Evolutionary conservation across 2,113 vertebrate genomes (phyloP).

Genomic region (Phoxinus phoxinus): DNA sequence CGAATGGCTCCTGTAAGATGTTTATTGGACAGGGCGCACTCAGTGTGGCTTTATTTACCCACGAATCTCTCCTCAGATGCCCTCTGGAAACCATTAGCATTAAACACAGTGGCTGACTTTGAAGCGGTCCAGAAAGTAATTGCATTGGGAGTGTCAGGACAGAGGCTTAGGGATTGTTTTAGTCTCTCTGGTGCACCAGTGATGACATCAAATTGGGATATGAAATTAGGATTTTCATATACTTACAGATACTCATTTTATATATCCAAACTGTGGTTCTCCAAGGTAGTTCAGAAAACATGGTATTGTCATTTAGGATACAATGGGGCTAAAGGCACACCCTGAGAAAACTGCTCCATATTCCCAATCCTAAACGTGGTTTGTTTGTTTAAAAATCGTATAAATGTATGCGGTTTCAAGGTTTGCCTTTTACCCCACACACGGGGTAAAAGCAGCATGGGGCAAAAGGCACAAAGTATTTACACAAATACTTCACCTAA

Average conservation of each 20-base stretch:
- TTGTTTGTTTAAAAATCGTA: no score
- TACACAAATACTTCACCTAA: no score
- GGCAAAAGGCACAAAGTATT: no score
- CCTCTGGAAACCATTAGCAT: slow-evolving; percentile 26
- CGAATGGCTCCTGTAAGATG: slow-evolving; percentile 20
- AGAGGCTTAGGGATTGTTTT: background rate
- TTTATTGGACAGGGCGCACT: slow-evolving; percentile 30
- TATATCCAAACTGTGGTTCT: background rate
- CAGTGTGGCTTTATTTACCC: slow-evolving; percentile 16
- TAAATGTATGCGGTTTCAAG: no score
- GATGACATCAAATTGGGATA: background rate
- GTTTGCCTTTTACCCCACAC: no score
- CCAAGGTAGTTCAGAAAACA: background rate
- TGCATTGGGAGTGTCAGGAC: background rate
- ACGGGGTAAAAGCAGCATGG: no score
- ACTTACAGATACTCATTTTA: background rate
- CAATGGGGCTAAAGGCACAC: no score
- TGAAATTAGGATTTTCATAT: background rate
- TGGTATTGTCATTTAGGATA: background rate
- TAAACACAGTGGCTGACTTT: slow-evolving; percentile 26
- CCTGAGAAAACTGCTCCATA: no score
- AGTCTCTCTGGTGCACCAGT: background rate
- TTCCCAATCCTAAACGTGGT: no score
- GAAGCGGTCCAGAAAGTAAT: slow-evolving; percentile 19
- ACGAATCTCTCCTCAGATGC: slow-evolving; percentile 12